Evolutionary conservation across 2,888 invertebrate species (phyloP), one percentile per base, ranked within the genome.

Genomic region (Parnassius glacialis): DNA sequence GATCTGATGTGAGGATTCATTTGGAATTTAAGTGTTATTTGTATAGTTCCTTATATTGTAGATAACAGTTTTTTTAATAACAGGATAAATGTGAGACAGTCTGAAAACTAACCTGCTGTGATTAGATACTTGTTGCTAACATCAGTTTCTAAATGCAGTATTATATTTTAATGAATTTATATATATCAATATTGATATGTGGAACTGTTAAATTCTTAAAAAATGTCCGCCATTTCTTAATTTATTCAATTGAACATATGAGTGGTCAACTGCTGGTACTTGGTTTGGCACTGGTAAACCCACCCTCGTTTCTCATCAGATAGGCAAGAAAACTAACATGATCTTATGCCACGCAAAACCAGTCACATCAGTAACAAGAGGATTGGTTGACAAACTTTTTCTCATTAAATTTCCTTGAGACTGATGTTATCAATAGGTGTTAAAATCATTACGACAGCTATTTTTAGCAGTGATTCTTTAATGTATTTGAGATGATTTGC

Each of bases 31-130:
- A 84, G 79, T 79, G 78, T 90, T 85, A 84, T 84, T 79, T 84
- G 79, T 85, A 87, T 88, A 88, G 91, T 91, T 91, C 91, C 91
- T 91, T 90, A 86, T 85, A 87, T 85, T 80, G 74, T 90, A 89
- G 87, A 71, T 75, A 77, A 82, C 84, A 83, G 79, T 80, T 76
- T 77, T 81, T 80, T 81, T 80, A 76, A 73, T 79, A 62, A 65
- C 58, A 55, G 51, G 57, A 53, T 64, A 64, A 43, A 58, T 60
- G 56, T 25, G 57, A 62, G 58, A 57, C 59, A 63, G 60, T 61
- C 48, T 79, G 75, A 72, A 34, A 80, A n/a, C 76, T 76, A 75
- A 79, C 73, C 76, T 76, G 73, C 73, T 71, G 64, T 70, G 71
- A 76, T 9, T 9, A 71, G 71, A 74, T 72, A 75, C 84, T 85